Evolutionary conservation across 2,888 invertebrate species (phyloP), one percentile per base, ranked within the genome.

Genomic region (Temnothorax unifasciatus): DNA sequence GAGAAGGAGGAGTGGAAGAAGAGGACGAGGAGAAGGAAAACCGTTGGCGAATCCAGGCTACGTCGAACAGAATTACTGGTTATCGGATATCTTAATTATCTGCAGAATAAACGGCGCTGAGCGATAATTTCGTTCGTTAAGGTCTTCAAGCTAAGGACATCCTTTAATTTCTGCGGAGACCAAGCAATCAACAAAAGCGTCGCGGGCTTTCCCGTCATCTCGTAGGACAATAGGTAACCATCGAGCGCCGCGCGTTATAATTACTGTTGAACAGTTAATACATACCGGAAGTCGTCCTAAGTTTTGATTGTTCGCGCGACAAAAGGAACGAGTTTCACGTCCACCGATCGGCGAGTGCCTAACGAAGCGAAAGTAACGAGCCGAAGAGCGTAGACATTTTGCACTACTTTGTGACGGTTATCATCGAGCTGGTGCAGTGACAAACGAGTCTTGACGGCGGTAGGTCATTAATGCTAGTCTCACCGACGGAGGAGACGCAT

Each of bases 1-100:
- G 41, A 29, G 57, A n/a, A n/a, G 4, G 18, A 15, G 41, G 13
- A 21, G 34, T 11, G 18, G 5, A 29, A 25, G 29, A 47, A 54
- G 5, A 41, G 34, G 15, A 21, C 13, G 18, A 64, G 44, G 44
- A 11, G 34, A 8, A 61, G 44, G 66, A 85, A 76, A 76, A 77
- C 50, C 57, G 54, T 57, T 47, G 44, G 75, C 34, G 59, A 83
- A 83, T 77, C 63, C 66, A 38, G 74, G 34, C 52, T 47, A 47
- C 64, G 34, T 54, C 50, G 74, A 76, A 69, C 79, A 38, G 73
- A 85, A 83, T 84, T 69, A 84, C 76, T 64, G 73, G 75, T 85
- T 54, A 77, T 25, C 75, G 47, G 76, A 63, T 82, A 83, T 83
- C 85, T 75, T 83, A 86, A 87, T 85, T 84, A 85, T 38, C 85